phyloP scores from a whole-genome alignment of 2,113 vertebrate species.

The Mugil cephalus region DNA sequence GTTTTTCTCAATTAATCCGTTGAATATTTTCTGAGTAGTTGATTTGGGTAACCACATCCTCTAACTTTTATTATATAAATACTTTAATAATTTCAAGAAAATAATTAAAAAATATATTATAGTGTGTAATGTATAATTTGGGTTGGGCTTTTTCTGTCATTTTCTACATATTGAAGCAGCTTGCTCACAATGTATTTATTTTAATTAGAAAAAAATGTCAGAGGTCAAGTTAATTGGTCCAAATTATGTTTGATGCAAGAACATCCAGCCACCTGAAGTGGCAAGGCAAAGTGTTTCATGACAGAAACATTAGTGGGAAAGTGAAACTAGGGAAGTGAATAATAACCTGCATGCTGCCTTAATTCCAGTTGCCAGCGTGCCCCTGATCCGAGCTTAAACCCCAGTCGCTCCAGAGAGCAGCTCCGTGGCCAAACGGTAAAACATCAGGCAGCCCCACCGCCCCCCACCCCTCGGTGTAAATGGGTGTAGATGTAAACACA shows the following conservation, averaged over 20 bases:
- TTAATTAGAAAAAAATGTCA: background rate
- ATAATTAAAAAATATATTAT: too few relatives aligned
- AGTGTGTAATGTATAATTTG: too few relatives aligned
- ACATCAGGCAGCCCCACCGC: background rate
- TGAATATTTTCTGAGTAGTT: too few relatives aligned
- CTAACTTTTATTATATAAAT: too few relatives aligned
- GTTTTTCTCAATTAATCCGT: too few relatives aligned
- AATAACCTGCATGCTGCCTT: constrained; percentile 32
- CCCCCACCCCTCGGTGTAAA: constrained; percentile 7
- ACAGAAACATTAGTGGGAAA: constrained; percentile 29
- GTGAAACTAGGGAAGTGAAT: background rate
- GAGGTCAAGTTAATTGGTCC: background rate
- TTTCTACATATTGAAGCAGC: background rate
- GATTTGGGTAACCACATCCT: too few relatives aligned
- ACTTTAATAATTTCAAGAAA: too few relatives aligned
- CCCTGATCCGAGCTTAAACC: constrained; percentile 35
- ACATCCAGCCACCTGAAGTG: background rate
- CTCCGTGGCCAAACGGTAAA: constrained; percentile 11
- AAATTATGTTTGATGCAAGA: background rate
- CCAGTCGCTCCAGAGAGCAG: background rate
- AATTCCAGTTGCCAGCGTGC: constrained; percentile 45
- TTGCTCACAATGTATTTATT: background rate
- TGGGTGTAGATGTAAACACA: constrained; percentile 28
- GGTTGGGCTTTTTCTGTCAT: too few relatives aligned
- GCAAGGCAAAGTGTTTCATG: constrained; percentile 6